Conservation (phyloP, 2,113 vertebrate genomes). For the Clarias batrachus region DNA sequence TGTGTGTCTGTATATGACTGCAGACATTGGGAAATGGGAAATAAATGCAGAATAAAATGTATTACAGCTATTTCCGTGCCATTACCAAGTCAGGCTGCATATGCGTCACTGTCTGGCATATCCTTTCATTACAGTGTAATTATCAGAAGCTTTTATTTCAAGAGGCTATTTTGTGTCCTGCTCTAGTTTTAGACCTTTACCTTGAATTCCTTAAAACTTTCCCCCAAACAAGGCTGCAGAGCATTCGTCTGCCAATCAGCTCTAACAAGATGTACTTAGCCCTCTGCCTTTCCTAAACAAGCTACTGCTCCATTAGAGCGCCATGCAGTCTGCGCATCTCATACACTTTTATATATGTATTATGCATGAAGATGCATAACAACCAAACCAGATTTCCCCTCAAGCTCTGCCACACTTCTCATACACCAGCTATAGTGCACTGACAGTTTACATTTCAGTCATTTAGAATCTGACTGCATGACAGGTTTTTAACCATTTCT, state of each 20-base stretch:
- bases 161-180: constrained; percentile 22
- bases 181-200: constrained; percentile 13
- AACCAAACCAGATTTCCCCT: constrained; percentile 37
- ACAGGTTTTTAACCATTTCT: constrained; percentile 30
- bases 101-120: constrained; percentile 29
- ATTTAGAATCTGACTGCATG: constrained; percentile 30
- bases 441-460: constrained; percentile 8
- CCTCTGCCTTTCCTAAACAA: constrained; percentile 30
- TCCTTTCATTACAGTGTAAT: constrained; percentile 40
- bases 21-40: constrained; percentile 7
- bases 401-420: constrained; percentile 22
- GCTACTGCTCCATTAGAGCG: constrained; percentile 36
- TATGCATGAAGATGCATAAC: constrained; percentile 52
- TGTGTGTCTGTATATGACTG: not conserved
- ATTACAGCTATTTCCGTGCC: constrained; percentile 34
- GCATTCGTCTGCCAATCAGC: constrained; percentile 18
- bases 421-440: constrained; percentile 20
- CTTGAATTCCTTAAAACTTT: not conserved
- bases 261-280: constrained; percentile 32
- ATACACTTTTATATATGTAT: constrained; percentile 44
- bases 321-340: constrained; percentile 25
- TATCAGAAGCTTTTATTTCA: constrained; percentile 31
- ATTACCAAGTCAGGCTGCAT: constrained; percentile 14
- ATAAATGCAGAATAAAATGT: constrained; percentile 25
- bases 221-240: constrained; percentile 14